Evolutionary conservation across 2,797 vertebrate species (phyloP).

Genomic region (Ptychadena robeensis): DNA sequence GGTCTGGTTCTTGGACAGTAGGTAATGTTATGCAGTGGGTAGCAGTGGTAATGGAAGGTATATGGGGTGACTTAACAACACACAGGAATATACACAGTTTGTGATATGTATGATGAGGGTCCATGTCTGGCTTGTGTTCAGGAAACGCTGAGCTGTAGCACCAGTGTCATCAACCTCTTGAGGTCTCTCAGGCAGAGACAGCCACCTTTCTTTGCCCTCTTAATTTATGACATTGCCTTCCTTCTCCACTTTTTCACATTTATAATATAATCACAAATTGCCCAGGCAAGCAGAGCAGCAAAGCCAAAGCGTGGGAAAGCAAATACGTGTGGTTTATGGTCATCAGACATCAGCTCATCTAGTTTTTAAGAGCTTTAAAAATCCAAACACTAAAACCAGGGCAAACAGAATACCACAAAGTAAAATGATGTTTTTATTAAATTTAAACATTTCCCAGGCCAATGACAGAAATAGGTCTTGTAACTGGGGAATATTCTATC

Average conservation of each 20-base stretch:
- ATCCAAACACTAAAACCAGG: constrained; percentile 38
- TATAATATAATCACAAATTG: constrained; percentile 18
- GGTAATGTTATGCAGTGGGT: no score
- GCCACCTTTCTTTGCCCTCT: constrained; percentile 10
- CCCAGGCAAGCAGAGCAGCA: constrained; percentile 12
- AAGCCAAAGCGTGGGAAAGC: constrained; percentile 47
- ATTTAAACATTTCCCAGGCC: constrained; percentile 15
- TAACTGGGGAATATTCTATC: neutral
- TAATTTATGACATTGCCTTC: constrained; percentile 30
- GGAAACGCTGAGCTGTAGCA: neutral
- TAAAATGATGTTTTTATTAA: constrained; percentile 14
- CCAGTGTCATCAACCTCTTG: constrained; percentile 15
- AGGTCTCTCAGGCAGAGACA: constrained; percentile 13
- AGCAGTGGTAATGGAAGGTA: neutral
- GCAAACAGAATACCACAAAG: constrained; percentile 6
- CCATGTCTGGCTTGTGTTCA: neutral
- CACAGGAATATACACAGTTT: neutral
- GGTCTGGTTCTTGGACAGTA: no score
- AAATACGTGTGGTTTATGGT: constrained; percentile 39
- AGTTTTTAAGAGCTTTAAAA: constrained; percentile 30
- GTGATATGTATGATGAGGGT: neutral
- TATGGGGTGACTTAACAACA: neutral
- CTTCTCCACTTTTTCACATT: neutral
- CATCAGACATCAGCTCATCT: constrained; percentile 16
- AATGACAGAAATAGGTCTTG: neutral